Evolutionary conservation across 2,888 invertebrate species (phyloP).

Genomic region (Leucoma salicis): DNA sequence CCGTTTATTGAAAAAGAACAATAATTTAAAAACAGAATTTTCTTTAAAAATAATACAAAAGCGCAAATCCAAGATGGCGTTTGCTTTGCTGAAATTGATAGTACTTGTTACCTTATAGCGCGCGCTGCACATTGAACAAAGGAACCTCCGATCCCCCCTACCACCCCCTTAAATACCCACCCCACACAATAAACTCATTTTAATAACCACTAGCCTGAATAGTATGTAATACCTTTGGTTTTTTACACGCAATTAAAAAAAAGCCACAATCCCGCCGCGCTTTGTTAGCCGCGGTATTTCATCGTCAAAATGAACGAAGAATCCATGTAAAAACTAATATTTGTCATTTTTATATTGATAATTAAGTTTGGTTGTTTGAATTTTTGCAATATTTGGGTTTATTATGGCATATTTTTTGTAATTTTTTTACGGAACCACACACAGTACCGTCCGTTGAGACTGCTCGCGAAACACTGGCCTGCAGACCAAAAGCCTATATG

Average conservation of each 20-base stretch:
- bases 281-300: conserved; percentile 29
- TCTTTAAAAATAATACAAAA: conserved; percentile 12
- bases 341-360: conserved; percentile 16
- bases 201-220: conserved; percentile 16
- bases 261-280: conserved; percentile 34
- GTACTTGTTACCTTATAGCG: conserved; percentile 34
- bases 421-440: conserved; percentile 32
- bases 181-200: conserved; percentile 4
- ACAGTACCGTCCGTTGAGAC: conserved; percentile 49
- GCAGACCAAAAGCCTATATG: conserved; percentile 69
- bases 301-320: not conserved
- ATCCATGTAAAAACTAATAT: conserved; percentile 6
- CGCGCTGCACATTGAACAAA: conserved; percentile 33
- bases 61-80: conserved; percentile 29
- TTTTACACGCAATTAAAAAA: conserved; percentile 28
- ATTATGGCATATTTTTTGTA: conserved; percentile 38
- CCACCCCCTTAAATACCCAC: conserved; percentile 8
- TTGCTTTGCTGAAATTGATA: conserved; percentile 17
- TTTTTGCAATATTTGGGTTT: conserved; percentile 24
- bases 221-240: conserved; percentile 9
- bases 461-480: conserved; percentile 65
- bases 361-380: not conserved
- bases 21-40: conserved; percentile 1
- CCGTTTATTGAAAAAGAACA: not conserved
- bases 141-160: conserved; percentile 14